Evolutionary conservation across 2,113 vertebrate genomes (phyloP), one percentile per base, ranked within the genome.

Genomic region (Eidolon helvum): DNA sequence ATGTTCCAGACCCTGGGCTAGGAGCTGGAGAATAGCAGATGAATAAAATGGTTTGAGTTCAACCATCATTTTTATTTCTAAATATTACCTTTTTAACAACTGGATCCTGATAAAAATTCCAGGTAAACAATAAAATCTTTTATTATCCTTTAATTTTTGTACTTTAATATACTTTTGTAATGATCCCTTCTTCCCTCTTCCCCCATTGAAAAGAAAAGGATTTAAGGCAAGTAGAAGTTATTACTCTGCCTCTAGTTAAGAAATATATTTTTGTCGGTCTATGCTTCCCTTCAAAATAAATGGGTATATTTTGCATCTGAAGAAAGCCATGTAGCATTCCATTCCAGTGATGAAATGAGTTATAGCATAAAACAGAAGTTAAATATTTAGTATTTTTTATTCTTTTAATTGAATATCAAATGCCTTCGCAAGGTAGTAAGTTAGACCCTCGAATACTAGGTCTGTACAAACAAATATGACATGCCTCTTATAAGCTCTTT

Each of bases 201-300:
- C 68, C 19, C 7, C 59, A 35, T 3, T 87, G 66, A 93, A 82
- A 87, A 15, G 16, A 15, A 91, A 63, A 89, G 6, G 66, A 86
- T 83, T 91, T 63, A 72, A 11, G 7, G 26, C 93, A 77, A 59
- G 28, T 79, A 12, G 24, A 95, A 87, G 71, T 89, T 86, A 89
- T 78, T 43, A 53, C 22, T 87, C 43, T 72, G 59, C 55, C 55
- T 96, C 40, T 84, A 63, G 9, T 93, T 95, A 92, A 79, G 66
- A 88, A 93, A 75, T 63, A 84, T 4, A 40, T 63, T 61, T 43
- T 65, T 89, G 59, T 93, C 35, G 75, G 53, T 45, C 71, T 87
- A 1, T 69, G 21, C 24, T 92, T 82, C 38, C 35, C 66, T 88
- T 95, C 38, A 57, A 94, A 92, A 95, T 86, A 96, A 95, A 90